These are phyloP conservation scores for Lasius fuliginosus DNA, from an alignment of 2,888 invertebrate species.

Conservation along the genomic window DNA sequence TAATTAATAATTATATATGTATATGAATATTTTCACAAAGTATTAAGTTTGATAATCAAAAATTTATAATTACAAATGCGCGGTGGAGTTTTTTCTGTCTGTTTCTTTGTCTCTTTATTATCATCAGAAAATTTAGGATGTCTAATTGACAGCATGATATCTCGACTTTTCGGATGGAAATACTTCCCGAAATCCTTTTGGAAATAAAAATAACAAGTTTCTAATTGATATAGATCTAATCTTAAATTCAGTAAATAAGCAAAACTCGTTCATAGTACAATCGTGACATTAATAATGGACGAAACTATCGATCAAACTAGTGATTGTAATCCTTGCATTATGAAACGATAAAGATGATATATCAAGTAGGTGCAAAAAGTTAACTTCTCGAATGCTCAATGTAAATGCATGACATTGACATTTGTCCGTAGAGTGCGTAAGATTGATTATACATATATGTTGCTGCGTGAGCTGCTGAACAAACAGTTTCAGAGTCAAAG, in stretches of 20 bases:
- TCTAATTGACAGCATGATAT: background rate
- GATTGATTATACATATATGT: constrained; percentile 15
- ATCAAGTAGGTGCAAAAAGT: constrained; percentile 1
- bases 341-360: background rate
- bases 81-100: background rate
- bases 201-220: background rate
- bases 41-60: background rate
- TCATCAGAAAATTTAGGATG: background rate
- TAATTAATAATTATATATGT: background rate
- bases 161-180: background rate
- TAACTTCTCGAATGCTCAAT: constrained; percentile 18
- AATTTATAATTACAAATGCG: background rate
- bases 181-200: background rate
- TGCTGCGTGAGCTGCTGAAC: too few relatives aligned
- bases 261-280: background rate
- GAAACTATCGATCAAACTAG: background rate
- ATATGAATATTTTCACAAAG: background rate
- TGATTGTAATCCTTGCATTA: constrained; percentile 2
- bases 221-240: background rate
- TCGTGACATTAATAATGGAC: background rate
- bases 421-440: constrained; percentile 31
- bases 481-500: constrained; percentile 29
- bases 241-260: background rate
- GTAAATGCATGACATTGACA: constrained; percentile 13
- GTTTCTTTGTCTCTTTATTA: background rate